Evolutionary conservation across 2,888 invertebrate species (phyloP).

Genomic region (Nycteola revayana): DNA sequence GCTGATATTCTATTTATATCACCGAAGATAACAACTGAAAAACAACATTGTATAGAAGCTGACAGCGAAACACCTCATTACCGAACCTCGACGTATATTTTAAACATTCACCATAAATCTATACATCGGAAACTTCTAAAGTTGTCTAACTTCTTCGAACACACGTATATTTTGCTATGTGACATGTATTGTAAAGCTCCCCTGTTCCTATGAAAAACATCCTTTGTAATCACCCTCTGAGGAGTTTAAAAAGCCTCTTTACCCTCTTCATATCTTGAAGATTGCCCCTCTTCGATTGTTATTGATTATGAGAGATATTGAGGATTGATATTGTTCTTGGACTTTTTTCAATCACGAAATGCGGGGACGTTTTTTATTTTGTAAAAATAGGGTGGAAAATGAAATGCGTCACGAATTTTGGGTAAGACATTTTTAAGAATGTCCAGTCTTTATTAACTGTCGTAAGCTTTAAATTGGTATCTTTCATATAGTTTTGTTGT

Average conservation of each 20-base stretch:
- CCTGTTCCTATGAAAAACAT: constrained; percentile 45
- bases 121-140: constrained; percentile 25
- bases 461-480: too few species aligned
- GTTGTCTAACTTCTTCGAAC: constrained; percentile 25
- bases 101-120: constrained; percentile 34
- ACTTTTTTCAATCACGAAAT: too few species aligned
- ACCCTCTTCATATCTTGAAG: constrained; percentile 37
- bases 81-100: constrained; percentile 21
- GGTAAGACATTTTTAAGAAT: too few species aligned
- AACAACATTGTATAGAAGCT: too few species aligned
- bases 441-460: too few species aligned
- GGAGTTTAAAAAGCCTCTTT: constrained; percentile 40
- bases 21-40: too few species aligned
- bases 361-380: too few species aligned
- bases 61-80: background rate
- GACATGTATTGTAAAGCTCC: constrained; percentile 35
- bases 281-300: constrained; percentile 39
- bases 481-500: too few species aligned
- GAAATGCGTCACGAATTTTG: too few species aligned
- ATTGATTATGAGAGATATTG: constrained; percentile 43
- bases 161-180: constrained; percentile 37
- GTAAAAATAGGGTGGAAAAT: too few species aligned
- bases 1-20: too few species aligned
- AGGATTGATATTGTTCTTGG: constrained; percentile 5
- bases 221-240: constrained; percentile 39